Base-by-base conservation (phyloP, 1,140 invertebrate genomes). In the Eumaeus atala region DNA sequence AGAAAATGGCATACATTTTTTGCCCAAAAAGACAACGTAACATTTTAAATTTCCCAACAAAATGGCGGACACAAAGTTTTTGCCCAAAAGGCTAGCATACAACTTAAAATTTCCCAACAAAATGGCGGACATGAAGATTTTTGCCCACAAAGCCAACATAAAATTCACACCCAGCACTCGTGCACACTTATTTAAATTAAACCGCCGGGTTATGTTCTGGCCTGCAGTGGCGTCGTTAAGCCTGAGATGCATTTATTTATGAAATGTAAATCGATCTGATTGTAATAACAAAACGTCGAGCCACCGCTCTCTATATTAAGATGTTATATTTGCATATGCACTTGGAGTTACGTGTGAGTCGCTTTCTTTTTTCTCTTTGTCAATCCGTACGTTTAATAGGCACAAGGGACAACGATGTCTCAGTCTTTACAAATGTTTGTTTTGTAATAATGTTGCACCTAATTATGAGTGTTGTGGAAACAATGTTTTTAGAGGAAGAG, bases 221-320 rank as follows among this genome's bases (percentile, higher is more conserved):
- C 82, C 76, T n/a, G n/a, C n/a, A 72, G 72, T 56, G 59, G 66
- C 74, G 74, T 86, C 77, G 82, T 84, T 84, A 84, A 61, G 65
- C 56, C 59, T 64, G 61, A 77, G 77, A 79, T 86, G 76, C 80
- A 86, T 86, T 86, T 86, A 86, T 86, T 86, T 86, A 86, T 86
- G 83, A 86, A 84, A 86, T 86, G 83, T 79, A 84, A 86, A 86
- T 86, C 68, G 69, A 77, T 82, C 77, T 79, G 82, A 81, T 86
- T 86, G 78, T 86, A 86, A 86, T 84, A 86, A 84, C 82, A 86
- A 86, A 86, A 86, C 82, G 73, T 68, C 66, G 66, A 74, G 78
- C 78, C 66, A 77, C 72, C 72, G 78, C 72, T 70, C 80, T 79
- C 75, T 85, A 82, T 84, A 85, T 85, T 85, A 85, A 85, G 82